Evolutionary conservation across 2,113 vertebrate species (phyloP).

Genomic region (Enhydra lutris): DNA sequence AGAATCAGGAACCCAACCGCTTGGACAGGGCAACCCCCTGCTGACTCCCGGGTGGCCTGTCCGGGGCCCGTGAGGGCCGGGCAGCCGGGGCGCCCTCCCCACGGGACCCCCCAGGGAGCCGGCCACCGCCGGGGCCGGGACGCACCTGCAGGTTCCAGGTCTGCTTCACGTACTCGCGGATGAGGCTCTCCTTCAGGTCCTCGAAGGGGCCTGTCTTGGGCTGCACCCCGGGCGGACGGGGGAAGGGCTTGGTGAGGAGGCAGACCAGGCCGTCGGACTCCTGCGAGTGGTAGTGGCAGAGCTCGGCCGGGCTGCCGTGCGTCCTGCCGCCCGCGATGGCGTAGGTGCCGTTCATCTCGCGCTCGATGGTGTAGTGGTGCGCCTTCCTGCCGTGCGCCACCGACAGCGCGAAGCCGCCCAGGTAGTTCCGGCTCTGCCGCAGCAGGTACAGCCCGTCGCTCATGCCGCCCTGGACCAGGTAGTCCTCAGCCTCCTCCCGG

Average conservation of each 20-base stretch:
- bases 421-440: constrained; percentile 94
- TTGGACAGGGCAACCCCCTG: accelerated
- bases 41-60: background rate
- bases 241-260: constrained; percentile 90
- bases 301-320: constrained; percentile 87
- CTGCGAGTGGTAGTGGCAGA: constrained; percentile 92
- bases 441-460: constrained; percentile 90
- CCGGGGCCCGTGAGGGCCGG: background rate
- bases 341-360: constrained; percentile 88
- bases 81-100: background rate
- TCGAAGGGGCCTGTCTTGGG: constrained; percentile 96
- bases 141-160: constrained; percentile 94
- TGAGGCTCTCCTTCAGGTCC: constrained; percentile 95
- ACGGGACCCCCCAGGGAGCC: no score
- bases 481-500: constrained; percentile 93
- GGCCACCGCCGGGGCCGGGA: accelerated
- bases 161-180: constrained; percentile 93
- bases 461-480: constrained; percentile 87
- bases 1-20: background rate
- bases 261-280: constrained; percentile 93
- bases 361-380: constrained; percentile 97
- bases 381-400: constrained; percentile 85
- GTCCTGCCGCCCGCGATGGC: constrained; percentile 93
- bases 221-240: constrained; percentile 88
- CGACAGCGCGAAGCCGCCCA: constrained; percentile 94